phyloP scores from a whole-genome alignment of 2,888 invertebrate genomes.

The Mythimna lalbum region DNA sequence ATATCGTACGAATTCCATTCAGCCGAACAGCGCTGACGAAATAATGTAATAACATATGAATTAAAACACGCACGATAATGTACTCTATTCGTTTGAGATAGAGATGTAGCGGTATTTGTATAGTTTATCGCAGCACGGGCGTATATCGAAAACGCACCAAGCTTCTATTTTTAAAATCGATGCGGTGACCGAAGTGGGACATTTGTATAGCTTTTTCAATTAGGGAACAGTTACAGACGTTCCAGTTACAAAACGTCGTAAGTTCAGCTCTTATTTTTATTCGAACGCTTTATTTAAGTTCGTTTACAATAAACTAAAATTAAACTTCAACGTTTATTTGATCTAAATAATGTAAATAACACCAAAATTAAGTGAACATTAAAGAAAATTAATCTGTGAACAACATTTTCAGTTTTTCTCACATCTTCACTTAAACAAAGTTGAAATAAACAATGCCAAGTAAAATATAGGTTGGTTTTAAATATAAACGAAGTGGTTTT shows the following conservation, averaged over 20 bases:
- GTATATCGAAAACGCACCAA: slow-evolving; percentile 87
- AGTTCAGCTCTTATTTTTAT: slow-evolving; percentile 31
- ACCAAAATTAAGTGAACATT: slow-evolving; percentile 13
- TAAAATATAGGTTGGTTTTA: slow-evolving; percentile 51
- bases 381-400: slow-evolving; percentile 18
- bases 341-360: slow-evolving; percentile 6
- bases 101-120: slow-evolving; percentile 60
- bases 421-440: slow-evolving; percentile 28
- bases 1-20: slow-evolving; percentile 86
- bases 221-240: slow-evolving; percentile 77
- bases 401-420: slow-evolving; percentile 4
- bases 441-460: slow-evolving; percentile 40
- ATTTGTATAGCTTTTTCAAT: slow-evolving; percentile 84
- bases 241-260: slow-evolving; percentile 42
- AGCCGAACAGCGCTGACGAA: slow-evolving; percentile 69
- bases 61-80: slow-evolving; percentile 66
- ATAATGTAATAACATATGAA: slow-evolving; percentile 70
- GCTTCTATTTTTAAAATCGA: slow-evolving; percentile 90
- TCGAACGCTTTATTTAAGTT: slow-evolving; percentile 10
- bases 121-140: slow-evolving; percentile 76
- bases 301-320: slow-evolving; percentile 8
- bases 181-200: slow-evolving; percentile 89
- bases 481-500: slow-evolving; percentile 56
- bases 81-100: slow-evolving; percentile 69
- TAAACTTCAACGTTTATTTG: neutral